Evolutionary conservation across 2,888 invertebrate species (phyloP).

Genomic region (Copidosoma aretas): DNA sequence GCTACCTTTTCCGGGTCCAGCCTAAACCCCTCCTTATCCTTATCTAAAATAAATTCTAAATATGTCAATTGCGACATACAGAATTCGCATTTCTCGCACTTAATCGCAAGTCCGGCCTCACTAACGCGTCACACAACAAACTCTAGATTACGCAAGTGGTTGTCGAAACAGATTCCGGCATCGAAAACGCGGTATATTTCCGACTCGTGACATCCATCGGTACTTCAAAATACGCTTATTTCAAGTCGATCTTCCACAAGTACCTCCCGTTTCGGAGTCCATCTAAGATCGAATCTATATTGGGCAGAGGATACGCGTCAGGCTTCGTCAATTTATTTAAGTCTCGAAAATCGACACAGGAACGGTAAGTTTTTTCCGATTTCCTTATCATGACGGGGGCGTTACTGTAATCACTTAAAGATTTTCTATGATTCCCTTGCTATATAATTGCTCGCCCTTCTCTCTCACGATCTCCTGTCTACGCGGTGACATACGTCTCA

Average conservation of each 20-base stretch:
- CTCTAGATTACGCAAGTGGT: neutral
- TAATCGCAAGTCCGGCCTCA: neutral
- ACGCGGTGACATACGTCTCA: neutral
- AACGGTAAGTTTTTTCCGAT: neutral
- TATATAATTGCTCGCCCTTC: neutral
- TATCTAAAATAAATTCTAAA: slow-evolving; percentile 5
- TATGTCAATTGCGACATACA: neutral
- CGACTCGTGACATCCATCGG: neutral
- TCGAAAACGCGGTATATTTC: neutral
- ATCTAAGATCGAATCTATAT: slow-evolving; percentile 2
- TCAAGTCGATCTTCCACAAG: neutral
- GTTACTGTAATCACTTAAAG: slow-evolving; percentile 1
- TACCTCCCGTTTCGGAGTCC: neutral
- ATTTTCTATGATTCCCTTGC: slow-evolving; percentile 2
- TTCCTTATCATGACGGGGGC: slow-evolving; percentile 1
- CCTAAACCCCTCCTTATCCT: slow-evolving; percentile 4
- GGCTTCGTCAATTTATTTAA: neutral
- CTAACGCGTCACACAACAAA: neutral
- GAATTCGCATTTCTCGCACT: slow-evolving; percentile 2
- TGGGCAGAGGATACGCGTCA: neutral
- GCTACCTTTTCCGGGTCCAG: neutral
- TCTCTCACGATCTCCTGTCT: neutral
- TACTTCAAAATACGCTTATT: neutral
- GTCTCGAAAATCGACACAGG: slow-evolving; percentile 15
- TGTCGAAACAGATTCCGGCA: neutral